These are phyloP conservation scores for Drosophila rhopaloa DNA, from an alignment of 1,140 invertebrate genomes.

Conservation along the genomic window DNA sequence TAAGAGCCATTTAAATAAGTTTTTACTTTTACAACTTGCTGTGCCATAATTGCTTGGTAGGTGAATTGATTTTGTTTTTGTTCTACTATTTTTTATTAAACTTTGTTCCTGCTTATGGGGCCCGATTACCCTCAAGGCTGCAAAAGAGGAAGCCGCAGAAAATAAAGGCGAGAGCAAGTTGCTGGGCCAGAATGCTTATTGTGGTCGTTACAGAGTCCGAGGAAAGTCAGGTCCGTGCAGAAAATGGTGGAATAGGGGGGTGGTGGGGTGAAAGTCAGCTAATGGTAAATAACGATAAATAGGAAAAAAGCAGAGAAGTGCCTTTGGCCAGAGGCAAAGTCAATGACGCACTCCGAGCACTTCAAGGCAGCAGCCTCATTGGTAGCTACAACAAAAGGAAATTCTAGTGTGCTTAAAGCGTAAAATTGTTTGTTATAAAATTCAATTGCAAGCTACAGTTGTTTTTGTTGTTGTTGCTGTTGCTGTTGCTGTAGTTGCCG, in stretches of 20 bases:
- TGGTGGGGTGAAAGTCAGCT: slow-evolving; percentile 6
- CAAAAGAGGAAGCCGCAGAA: slow-evolving; percentile 36
- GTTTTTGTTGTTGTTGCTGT: slow-evolving; percentile 15
- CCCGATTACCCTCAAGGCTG: slow-evolving; percentile 56
- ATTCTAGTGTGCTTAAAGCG: slow-evolving; percentile 75
- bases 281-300: slow-evolving; percentile 82
- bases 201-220: slow-evolving; percentile 45
- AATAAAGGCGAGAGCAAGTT: slow-evolving; percentile 17
- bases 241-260: background rate
- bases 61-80: slow-evolving; percentile 69
- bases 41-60: slow-evolving; percentile 61
- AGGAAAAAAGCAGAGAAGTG: slow-evolving; percentile 63
- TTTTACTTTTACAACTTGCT: slow-evolving; percentile 44
- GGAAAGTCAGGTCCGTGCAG: slow-evolving; percentile 21
- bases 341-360: slow-evolving; percentile 61
- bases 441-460: slow-evolving; percentile 63
- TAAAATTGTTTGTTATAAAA: slow-evolving; percentile 83
- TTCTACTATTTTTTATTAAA: slow-evolving; percentile 30
- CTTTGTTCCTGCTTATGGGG: slow-evolving; percentile 23
- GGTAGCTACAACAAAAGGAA: slow-evolving; percentile 44
- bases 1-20: slow-evolving; percentile 55
- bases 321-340: slow-evolving; percentile 74
- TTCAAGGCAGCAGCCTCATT: slow-evolving; percentile 45
- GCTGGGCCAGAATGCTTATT: slow-evolving; percentile 58
- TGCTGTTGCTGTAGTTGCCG: slow-evolving; percentile 13